Percentiles rank a stretch among this genome's conserved stretches.
Conservation (phyloP, 2,888 invertebrate genomes). For the Aleiodes leptofemur region DNA sequence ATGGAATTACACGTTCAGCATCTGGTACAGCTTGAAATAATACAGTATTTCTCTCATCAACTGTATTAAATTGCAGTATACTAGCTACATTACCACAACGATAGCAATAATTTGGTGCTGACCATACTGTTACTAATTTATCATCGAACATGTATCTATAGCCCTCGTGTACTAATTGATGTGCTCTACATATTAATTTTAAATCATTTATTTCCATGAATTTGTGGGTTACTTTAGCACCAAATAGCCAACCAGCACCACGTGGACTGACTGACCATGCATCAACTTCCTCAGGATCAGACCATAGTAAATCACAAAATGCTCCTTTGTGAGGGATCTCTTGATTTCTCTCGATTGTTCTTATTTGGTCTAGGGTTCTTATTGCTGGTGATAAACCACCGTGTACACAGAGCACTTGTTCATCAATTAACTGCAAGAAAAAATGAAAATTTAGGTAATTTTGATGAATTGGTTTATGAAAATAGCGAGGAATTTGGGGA, state of each 20-base stretch:
- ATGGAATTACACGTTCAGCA: constrained; percentile 93
- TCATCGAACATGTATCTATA: constrained; percentile 99
- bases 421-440: constrained; percentile 89
- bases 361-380: constrained; percentile 96
- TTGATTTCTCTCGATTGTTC: constrained; percentile 95
- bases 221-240: constrained; percentile 93
- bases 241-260: constrained; percentile 99
- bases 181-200: constrained; percentile 96
- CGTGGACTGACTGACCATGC: constrained; percentile 95
- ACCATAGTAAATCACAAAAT: constrained; percentile 99
- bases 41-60: constrained; percentile 87
- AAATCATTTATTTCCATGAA: constrained; percentile 96
- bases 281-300: constrained; percentile 98
- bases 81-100: constrained; percentile 99
- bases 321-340: constrained; percentile 99
- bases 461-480: background rate
- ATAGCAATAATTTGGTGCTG: constrained; percentile 99
- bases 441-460: constrained; percentile 15
- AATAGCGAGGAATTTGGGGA: no score
- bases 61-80: constrained; percentile 91
- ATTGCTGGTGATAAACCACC: constrained; percentile 98
- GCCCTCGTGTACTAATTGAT: constrained; percentile 99
- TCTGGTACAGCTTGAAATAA: constrained; percentile 98
- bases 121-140: constrained; percentile 98
- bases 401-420: constrained; percentile 97